Evolutionary conservation across 2,797 vertebrate species (phyloP).

Genomic region (Poeciliopsis gracilis): DNA sequence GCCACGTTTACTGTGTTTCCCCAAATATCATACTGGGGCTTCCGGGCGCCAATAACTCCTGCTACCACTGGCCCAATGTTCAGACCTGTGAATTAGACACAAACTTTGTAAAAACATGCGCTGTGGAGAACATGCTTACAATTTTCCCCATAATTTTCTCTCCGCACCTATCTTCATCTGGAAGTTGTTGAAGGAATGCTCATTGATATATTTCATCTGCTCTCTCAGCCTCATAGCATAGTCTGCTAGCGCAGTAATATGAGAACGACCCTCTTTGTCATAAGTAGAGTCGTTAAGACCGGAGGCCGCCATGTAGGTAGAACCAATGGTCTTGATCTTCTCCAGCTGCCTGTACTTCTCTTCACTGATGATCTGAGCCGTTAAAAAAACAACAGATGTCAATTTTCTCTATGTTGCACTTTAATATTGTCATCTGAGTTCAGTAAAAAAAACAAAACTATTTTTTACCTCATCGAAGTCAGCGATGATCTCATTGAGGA

Average conservation of each 20-base stretch:
- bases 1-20: slow-evolving; percentile 97
- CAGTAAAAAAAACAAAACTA: neutral
- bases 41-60: slow-evolving; percentile 92
- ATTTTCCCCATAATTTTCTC: neutral
- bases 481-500: slow-evolving; percentile 96
- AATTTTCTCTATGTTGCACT: neutral
- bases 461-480: slow-evolving; percentile 91
- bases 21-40: slow-evolving; percentile 95
- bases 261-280: slow-evolving; percentile 89
- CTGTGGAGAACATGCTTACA: neutral
- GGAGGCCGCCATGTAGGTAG: slow-evolving; percentile 95
- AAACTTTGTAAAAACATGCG: neutral
- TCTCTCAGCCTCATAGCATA: slow-evolving; percentile 96
- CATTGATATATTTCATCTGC: slow-evolving; percentile 97
- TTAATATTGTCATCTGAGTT: neutral
- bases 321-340: slow-evolving; percentile 97
- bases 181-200: slow-evolving; percentile 98
- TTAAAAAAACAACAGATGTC: neutral
- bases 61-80: slow-evolving; percentile 96
- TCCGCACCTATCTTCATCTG: slow-evolving; percentile 95
- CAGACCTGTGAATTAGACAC: slow-evolving; percentile 77
- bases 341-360: slow-evolving; percentile 92
- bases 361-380: slow-evolving; percentile 91
- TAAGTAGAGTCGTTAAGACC: slow-evolving; percentile 96
- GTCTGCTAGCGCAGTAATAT: slow-evolving; percentile 91